A percentile compares a stretch with the other conserved stretches of the same genome.
Evolutionary conservation across 1,140 invertebrate genomes (phyloP).

Genomic region (Aphis gossypii): DNA sequence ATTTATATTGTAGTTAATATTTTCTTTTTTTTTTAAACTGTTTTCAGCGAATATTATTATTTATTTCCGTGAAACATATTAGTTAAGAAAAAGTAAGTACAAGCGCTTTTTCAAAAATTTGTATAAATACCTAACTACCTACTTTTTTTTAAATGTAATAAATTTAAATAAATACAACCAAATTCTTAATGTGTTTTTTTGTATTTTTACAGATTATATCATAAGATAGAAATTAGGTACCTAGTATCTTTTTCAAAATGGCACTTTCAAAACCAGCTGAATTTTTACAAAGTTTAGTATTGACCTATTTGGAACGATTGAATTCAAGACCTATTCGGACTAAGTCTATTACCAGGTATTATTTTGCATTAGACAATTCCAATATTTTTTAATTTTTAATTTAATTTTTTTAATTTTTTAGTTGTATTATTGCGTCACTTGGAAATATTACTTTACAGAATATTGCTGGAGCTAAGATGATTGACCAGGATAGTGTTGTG

Average conservation of each 20-base stretch:
- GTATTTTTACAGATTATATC: neutral
- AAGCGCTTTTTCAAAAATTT: neutral
- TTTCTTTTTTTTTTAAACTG: neutral
- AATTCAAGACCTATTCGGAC: slow-evolving; percentile 58
- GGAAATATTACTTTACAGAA: slow-evolving; percentile 74
- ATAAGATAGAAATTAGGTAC: too few relatives aligned
- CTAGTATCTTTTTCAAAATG: slow-evolving; percentile 26
- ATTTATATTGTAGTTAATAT: neutral
- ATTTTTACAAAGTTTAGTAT: slow-evolving; percentile 55
- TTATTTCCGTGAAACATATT: neutral
- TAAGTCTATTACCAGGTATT: slow-evolving; percentile 58
- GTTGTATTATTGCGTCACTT: slow-evolving; percentile 68
- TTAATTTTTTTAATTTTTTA: slow-evolving; percentile 56
- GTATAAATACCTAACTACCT: neutral
- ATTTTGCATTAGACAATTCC: neutral
- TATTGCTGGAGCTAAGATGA: slow-evolving; percentile 68
- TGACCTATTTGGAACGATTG: slow-evolving; percentile 56
- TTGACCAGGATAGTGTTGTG: slow-evolving; percentile 72
- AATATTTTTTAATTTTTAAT: neutral
- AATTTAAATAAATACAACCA: neutral
- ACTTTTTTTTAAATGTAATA: neutral
- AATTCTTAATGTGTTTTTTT: neutral
- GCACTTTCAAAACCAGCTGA: slow-evolving; percentile 49
- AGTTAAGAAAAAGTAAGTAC: neutral
- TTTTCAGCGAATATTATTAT: neutral